These are phyloP conservation scores for Sarcophaga carnaria DNA, from an alignment of 2,888 invertebrate species.

Conservation along the genomic window DNA sequence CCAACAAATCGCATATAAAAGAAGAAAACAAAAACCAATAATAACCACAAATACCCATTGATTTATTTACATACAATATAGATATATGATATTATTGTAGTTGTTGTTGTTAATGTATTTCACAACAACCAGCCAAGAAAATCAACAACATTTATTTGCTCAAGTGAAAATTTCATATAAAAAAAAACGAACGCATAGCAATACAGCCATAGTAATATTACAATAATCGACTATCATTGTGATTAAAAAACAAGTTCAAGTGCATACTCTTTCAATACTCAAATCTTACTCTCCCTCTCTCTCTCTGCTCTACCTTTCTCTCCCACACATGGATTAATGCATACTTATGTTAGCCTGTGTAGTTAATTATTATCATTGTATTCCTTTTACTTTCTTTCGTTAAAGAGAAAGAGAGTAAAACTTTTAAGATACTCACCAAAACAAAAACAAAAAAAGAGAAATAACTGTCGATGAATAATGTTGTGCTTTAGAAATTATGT, in stretches of 20 bases:
- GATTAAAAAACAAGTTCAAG: constrained; percentile 70
- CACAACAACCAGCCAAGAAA: not conserved
- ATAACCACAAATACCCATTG: constrained; percentile 13
- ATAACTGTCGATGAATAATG: not conserved
- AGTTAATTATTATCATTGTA: not conserved
- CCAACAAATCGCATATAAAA: constrained; percentile 62
- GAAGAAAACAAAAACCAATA: constrained; percentile 33
- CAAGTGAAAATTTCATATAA: constrained; percentile 59
- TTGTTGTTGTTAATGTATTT: not conserved
- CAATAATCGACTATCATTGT: constrained; percentile 12
- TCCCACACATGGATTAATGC: not conserved
- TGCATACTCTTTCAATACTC: constrained; percentile 50
- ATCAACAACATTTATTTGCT: constrained; percentile 35
- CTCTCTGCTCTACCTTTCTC: not conserved
- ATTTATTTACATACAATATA: not conserved
- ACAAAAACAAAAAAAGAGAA: constrained; percentile 1
- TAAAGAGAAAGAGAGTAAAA: constrained; percentile 15
- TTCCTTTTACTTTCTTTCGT: constrained; percentile 47
- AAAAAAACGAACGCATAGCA: constrained; percentile 10
- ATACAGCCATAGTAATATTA: not conserved
- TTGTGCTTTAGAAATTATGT: constrained; percentile 42
- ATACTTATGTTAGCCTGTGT: not conserved
- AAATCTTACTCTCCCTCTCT: not conserved
- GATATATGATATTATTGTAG: not conserved
- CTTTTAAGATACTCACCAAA: no score